Base-by-base conservation (phyloP, 2,888 invertebrate genomes). In the Tetragonula carbonaria region DNA sequence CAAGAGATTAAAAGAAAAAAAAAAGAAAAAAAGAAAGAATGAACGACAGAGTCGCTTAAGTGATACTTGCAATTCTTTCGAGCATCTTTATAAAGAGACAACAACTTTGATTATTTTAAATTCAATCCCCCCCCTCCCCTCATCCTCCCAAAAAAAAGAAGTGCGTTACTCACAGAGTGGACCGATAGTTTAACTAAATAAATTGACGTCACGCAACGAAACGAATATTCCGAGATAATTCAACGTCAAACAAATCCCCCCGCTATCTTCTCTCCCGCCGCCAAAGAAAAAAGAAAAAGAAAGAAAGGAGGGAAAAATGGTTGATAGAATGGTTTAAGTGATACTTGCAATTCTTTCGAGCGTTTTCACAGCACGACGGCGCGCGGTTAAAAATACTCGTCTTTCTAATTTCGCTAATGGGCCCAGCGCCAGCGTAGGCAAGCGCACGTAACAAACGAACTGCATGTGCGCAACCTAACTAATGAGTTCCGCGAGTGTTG, bases 371-470 rank as follows among this genome's bases (percentile, higher is more conserved):
- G 51, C 57, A 57, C 72, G 23, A 45, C 62, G 53, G 23, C 63
- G 67, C 63, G 67, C 73, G 68, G 55, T 74, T 63, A 70, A 82
- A 45, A 74, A 72, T 72, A 50, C 66, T 75, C 23, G 51, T 80
- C 82, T 82, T 73, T 75, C 83, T 77, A 83, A 83, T 83, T 83
- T 77, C 51, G 76, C 83, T 82, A 83, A 83, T 83, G 83, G 82
- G 72, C 67, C 45, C 55, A 66, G 71, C 82, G 71, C 82, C 71
- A 59, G 62, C 63, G 55, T 73, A 38, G 55, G 72, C 76, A 82
- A 73, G 73, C 75, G 66, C 65, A 75, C 75, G 82, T 82, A 73
- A 59, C 73, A 51, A 71, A 63, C 68, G 73, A 55, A 57, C 77
- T 53, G 77, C 77, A 50, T 77, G 76, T 68, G 77, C 21, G 68